phyloP scores from a whole-genome alignment of 2,888 invertebrate genomes.

The Lycaena phlaeas region DNA sequence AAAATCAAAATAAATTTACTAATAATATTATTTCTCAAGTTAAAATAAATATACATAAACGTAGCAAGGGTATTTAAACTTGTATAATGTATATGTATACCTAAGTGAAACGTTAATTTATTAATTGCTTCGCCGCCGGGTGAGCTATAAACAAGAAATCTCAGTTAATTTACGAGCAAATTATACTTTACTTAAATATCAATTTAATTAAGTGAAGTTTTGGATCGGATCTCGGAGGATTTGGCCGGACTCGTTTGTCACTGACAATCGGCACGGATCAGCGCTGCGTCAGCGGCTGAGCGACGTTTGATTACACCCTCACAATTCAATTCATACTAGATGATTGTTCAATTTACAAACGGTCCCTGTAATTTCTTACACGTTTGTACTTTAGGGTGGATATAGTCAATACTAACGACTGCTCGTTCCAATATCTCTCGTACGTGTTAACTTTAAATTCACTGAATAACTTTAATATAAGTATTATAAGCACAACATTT shows the following conservation, averaged over 20 bases:
- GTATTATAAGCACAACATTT: too few species aligned
- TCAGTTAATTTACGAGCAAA: constrained; percentile 71
- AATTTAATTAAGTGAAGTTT: constrained; percentile 70
- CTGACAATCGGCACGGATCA: constrained; percentile 41
- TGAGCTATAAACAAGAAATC: constrained; percentile 66
- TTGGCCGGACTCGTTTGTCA: constrained; percentile 55
- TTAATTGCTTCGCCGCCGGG: constrained; percentile 58
- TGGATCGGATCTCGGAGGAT: constrained; percentile 49
- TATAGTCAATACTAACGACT: too few species aligned
- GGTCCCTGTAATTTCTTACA: neutral
- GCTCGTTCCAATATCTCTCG: too few species aligned
- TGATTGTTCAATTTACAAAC: constrained; percentile 4
- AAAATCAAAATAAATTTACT: too few species aligned
- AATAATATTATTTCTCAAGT: too few species aligned
- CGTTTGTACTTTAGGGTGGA: neutral
- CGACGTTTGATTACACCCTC: constrained; percentile 8
- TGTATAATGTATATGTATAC: too few species aligned
- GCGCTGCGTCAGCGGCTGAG: constrained; percentile 14
- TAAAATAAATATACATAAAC: neutral
- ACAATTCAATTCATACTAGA: constrained; percentile 6
- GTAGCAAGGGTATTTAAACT: neutral
- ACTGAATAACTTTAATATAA: too few species aligned
- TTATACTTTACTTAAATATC: constrained; percentile 73
- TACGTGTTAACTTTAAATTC: too few species aligned
- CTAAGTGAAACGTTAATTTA: constrained; percentile 65